phyloP scores from a whole-genome alignment of 1,140 invertebrate species.

The Sycophila sp. region DNA sequence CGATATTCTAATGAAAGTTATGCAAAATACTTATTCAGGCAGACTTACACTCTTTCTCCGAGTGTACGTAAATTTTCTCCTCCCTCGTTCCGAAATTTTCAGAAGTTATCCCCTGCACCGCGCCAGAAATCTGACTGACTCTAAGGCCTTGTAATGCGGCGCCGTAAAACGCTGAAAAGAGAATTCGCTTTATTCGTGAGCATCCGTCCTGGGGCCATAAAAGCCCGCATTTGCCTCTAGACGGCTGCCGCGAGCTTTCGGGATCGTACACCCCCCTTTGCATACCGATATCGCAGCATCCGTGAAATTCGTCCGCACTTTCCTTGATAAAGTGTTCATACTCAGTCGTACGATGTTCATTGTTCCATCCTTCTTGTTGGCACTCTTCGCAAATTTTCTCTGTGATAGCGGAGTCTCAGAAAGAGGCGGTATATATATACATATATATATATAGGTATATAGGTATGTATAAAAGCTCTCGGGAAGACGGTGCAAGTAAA shows the following conservation, averaged over 20 bases:
- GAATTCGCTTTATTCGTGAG: conserved; percentile 2
- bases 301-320: background rate
- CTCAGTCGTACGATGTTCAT: background rate
- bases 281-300: conserved; percentile 10
- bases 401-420: no score
- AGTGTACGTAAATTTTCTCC: background rate
- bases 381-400: no score
- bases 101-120: background rate
- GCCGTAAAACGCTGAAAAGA: no score
- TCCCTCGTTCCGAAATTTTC: no score
- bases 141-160: background rate
- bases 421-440: no score
- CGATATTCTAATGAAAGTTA: background rate
- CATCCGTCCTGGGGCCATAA: background rate
- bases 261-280: background rate
- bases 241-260: no score
- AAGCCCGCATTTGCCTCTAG: background rate
- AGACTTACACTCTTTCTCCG: background rate
- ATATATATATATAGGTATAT: no score
- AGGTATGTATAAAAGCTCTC: no score
- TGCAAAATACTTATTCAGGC: background rate
- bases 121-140: background rate
- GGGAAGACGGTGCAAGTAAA: no score
- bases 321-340: background rate
- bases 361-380: no score